Evolutionary conservation across 2,888 invertebrate genomes (phyloP).

Genomic region (Bibio marci): DNA sequence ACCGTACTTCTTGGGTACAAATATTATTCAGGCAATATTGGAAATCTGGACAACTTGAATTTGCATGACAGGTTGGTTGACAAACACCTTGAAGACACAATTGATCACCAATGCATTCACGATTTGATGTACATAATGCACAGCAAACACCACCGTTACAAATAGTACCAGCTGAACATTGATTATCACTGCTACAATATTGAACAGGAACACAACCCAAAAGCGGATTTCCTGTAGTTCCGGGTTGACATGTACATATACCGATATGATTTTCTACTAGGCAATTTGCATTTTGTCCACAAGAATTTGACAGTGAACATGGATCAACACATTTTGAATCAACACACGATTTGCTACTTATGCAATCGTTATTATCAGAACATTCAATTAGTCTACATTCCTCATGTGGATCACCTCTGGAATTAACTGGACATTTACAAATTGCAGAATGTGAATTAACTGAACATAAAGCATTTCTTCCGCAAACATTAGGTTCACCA

Average conservation of each 20-base stretch:
- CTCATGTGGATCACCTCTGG: conserved; percentile 55
- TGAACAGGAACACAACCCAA: conserved; percentile 70
- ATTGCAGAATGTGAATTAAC: conserved; percentile 49
- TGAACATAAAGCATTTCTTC: conserved; percentile 56
- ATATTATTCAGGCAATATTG: conserved; percentile 72
- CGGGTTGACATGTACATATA: conserved; percentile 66
- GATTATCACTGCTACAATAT: conserved; percentile 61
- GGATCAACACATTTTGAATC: conserved; percentile 67
- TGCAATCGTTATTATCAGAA: conserved; percentile 59
- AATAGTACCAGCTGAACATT: conserved; percentile 69
- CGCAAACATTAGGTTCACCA: conserved; percentile 45
- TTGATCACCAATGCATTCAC: conserved; percentile 75
- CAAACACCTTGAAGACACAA: conserved; percentile 74
- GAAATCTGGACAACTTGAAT: conserved; percentile 67
- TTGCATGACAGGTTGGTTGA: conserved; percentile 63
- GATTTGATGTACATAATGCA: conserved; percentile 59
- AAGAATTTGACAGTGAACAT: conserved; percentile 63
- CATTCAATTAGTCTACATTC: conserved; percentile 64
- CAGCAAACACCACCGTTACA: conserved; percentile 66
- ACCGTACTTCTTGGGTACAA: conserved; percentile 67
- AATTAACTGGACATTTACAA: conserved; percentile 59
- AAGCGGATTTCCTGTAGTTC: conserved; percentile 72
- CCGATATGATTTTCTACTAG: conserved; percentile 60
- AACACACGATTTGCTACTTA: conserved; percentile 51
- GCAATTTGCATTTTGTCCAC: conserved; percentile 66